Evolutionary conservation across 2,113 vertebrate genomes (phyloP), one percentile per base, ranked within the genome.

Genomic region (Callipepla squamata): DNA sequence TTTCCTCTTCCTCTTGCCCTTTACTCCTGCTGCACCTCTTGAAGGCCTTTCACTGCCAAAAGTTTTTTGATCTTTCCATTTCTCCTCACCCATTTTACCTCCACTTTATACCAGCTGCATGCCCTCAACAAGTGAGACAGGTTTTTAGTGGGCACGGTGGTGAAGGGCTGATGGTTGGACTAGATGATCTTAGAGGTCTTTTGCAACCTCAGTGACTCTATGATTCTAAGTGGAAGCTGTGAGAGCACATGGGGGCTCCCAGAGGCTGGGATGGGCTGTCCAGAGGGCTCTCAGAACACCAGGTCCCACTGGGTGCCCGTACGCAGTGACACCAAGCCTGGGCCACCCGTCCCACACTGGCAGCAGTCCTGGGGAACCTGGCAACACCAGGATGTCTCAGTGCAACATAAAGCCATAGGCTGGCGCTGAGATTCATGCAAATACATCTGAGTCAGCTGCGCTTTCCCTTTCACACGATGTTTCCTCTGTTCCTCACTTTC

Each of bases 311-410:
- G 19, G 12, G 17, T 67, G 32, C 13, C 30, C 50, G 53, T 15
- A 9, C 2, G 30, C 21, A 36, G 34, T 12, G 5, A 32, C 53
- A 53, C 16, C 66, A 85, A 90, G 53, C 15, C 32, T 72, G 45
- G 61, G 50, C 65, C 74, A 38, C 82, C 45, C 14, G 23, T 3
- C 14, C 0, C 0, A 16, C 0, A 0, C 2, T 38, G 16, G 30
- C 16, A 47, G 26, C 26, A 32, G 51, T 32, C 44, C 73, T 80
- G 50, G 55, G 0, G 0, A 0, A 63, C 62, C 62, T n/a, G 45
- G 63, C 28, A 91, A 84, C 79, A 11, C 5, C 50, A 66, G 42
- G 51, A 70, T 32, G 5, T 87, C 67, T 59, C 45, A n/a, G 38
- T 1, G 4, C 28, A 66, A 79, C 66, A 72, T 34, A 25, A 59